phyloP scores from a whole-genome alignment of 2,113 vertebrate genomes.

The Oxyruncus cristatus region DNA sequence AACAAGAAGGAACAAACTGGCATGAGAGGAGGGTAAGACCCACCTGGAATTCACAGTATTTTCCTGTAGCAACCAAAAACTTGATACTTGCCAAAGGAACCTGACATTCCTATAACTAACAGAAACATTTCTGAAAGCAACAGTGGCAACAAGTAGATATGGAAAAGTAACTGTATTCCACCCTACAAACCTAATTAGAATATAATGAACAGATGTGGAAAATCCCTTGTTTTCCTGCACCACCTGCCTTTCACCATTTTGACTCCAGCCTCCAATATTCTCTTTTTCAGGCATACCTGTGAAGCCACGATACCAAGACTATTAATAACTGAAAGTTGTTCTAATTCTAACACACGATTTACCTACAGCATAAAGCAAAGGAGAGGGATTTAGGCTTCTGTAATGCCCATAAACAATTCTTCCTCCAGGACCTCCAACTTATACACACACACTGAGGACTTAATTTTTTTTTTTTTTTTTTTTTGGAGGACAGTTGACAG shows the following conservation, averaged over 20 bases:
- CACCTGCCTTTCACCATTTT: background rate
- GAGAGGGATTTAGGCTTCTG: background rate
- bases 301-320: background rate
- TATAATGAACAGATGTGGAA: background rate
- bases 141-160: accelerated
- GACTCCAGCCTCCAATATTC: background rate
- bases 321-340: background rate
- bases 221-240: background rate
- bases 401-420: background rate
- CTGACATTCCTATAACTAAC: background rate
- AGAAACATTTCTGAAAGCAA: background rate
- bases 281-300: background rate
- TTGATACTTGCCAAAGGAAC: background rate
- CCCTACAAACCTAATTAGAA: background rate
- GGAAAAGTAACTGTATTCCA: background rate
- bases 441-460: background rate
- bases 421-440: background rate
- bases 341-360: background rate
- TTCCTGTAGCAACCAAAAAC: background rate
- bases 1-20: background rate
- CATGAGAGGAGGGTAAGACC: accelerated
- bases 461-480: background rate
- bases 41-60: background rate
- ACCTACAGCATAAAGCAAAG: background rate
- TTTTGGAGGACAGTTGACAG: background rate